Percentiles rank a stretch among this genome's conserved stretches.
phyloP scores from a whole-genome alignment of 1,140 invertebrate species.

The Anoplolepis gracilipes region DNA sequence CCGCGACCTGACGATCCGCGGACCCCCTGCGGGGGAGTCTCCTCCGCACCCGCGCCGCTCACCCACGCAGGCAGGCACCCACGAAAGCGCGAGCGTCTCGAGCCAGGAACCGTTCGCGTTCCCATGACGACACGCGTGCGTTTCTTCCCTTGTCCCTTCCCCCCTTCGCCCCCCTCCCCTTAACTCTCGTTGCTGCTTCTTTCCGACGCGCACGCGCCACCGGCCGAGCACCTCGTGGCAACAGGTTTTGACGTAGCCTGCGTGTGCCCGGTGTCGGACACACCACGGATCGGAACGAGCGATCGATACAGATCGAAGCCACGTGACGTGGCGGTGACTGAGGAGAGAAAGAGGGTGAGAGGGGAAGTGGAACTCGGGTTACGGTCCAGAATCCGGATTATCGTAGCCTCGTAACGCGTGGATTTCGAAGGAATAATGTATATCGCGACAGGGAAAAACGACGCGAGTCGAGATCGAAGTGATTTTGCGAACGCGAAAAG shows the following conservation, averaged over 20 bases:
- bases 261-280: slow-evolving; percentile 9
- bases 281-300: background rate
- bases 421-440: slow-evolving; percentile 37
- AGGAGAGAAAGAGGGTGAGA: background rate
- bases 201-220: slow-evolving; percentile 72
- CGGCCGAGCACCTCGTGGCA: slow-evolving; percentile 65
- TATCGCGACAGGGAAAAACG: background rate
- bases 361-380: background rate
- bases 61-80: slow-evolving; percentile 37
- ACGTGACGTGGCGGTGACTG: too few relatives aligned
- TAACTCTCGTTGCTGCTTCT: background rate
- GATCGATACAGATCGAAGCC: slow-evolving; percentile 60
- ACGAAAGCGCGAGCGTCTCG: slow-evolving; percentile 29
- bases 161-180: background rate
- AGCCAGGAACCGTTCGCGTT: slow-evolving; percentile 74
- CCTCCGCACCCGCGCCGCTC: slow-evolving; percentile 55
- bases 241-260: slow-evolving; percentile 75
- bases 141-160: slow-evolving; percentile 27
- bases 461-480: slow-evolving; percentile 1
- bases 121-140: slow-evolving; percentile 79
- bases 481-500: background rate
- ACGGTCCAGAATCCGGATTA: slow-evolving; percentile 8
- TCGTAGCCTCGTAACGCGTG: background rate
- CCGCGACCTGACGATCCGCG: slow-evolving; percentile 74
- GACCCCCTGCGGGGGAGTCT: slow-evolving; percentile 71